Evolutionary conservation across 2,888 invertebrate genomes (phyloP).

Genomic region (Bugulina stolonifera): DNA sequence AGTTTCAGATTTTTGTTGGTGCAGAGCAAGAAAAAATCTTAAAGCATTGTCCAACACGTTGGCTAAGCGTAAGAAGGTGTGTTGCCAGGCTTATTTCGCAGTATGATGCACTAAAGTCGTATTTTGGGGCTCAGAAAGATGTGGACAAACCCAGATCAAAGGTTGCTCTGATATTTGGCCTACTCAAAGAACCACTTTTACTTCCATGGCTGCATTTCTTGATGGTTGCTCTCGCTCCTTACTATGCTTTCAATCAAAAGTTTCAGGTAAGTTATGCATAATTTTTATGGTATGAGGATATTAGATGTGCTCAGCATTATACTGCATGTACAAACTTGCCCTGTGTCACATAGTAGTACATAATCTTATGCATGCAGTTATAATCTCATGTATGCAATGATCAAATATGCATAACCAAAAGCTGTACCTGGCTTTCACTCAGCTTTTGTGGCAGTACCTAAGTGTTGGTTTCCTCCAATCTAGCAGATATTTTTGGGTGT

Average conservation of each 20-base stretch:
- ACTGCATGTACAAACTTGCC: too few relatives aligned
- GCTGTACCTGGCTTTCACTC: too few relatives aligned
- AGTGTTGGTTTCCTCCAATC: too few relatives aligned
- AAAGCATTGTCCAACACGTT: neutral
- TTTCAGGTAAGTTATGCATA: neutral
- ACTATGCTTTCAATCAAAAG: neutral
- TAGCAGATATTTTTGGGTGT: too few relatives aligned
- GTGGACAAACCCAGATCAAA: neutral
- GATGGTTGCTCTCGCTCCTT: neutral
- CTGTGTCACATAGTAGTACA: too few relatives aligned
- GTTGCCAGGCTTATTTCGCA: neutral
- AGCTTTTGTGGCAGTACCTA: too few relatives aligned
- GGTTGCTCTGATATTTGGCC: neutral
- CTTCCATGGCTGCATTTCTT: neutral
- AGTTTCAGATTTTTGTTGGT: neutral
- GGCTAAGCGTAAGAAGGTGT: neutral
- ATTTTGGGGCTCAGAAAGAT: neutral
- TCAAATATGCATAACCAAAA: too few relatives aligned
- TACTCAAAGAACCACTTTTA: neutral
- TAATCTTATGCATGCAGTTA: too few relatives aligned
- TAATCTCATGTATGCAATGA: too few relatives aligned
- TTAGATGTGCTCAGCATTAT: too few relatives aligned
- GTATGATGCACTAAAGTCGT: neutral
- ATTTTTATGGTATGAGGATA: too few relatives aligned
- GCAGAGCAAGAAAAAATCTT: neutral